A percentile compares a stretch with the other conserved stretches of the same genome.
These are phyloP conservation scores for Clarias gariepinus DNA, from an alignment of 2,113 vertebrate genomes.

Conservation along the genomic window DNA sequence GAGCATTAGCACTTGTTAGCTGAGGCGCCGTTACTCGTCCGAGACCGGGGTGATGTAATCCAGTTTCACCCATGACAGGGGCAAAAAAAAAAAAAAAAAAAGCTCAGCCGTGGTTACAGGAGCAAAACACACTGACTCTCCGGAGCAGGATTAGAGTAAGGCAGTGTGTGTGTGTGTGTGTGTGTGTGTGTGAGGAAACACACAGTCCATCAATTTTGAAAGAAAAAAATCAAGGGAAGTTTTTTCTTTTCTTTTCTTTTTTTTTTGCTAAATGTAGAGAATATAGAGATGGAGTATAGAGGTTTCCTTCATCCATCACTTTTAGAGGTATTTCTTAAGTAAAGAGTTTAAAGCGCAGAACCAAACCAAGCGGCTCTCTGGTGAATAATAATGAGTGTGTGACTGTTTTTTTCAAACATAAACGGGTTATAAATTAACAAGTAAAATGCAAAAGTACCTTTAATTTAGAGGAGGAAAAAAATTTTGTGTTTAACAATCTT, in stretches of 20 bases:
- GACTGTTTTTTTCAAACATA: no score
- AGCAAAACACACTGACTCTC: constrained; percentile 27
- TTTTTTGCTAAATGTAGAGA: neutral
- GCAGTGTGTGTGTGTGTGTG: neutral
- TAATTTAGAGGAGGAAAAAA: neutral
- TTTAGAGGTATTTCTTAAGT: neutral
- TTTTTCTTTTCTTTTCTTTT: neutral
- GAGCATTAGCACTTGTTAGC: constrained; percentile 55
- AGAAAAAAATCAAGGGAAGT: neutral
- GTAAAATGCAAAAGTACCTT: neutral
- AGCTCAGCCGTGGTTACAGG: constrained; percentile 17
- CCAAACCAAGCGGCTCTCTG: neutral
- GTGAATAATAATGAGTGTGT: no score
- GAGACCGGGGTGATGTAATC: constrained; percentile 56
- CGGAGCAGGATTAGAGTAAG: constrained; percentile 32
- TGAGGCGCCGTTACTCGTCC: constrained; percentile 48
- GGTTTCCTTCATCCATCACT: neutral
- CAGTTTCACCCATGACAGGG: constrained; percentile 49
- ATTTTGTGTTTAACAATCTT: neutral
- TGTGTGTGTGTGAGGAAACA: neutral
- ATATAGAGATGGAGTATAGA: neutral
- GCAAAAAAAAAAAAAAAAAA: constrained; percentile 8
- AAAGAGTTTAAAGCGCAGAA: neutral
- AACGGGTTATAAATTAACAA: neutral
- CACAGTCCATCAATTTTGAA: constrained; percentile 21